A percentile compares a stretch with the other conserved stretches of the same genome.
phyloP scores from a whole-genome alignment of 2,113 vertebrate genomes.

The Mellivora capensis region DNA sequence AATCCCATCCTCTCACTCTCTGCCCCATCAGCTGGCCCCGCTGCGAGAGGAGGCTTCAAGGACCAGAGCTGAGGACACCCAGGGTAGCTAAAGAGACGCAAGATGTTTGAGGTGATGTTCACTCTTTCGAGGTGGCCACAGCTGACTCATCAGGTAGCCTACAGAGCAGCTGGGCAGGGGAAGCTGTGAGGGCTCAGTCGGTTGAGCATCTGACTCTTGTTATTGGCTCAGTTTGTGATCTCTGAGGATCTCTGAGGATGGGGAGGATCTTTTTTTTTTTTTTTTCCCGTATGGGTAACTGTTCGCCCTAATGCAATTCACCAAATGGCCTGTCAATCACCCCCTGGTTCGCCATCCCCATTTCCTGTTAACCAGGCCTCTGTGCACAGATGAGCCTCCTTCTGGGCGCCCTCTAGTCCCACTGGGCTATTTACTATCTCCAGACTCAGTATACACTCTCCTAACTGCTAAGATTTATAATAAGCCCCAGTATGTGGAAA shows the following conservation, averaged over 20 bases:
- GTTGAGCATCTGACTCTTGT: background rate
- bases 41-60: background rate
- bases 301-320: background rate
- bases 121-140: background rate
- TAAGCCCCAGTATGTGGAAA: background rate
- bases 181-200: background rate
- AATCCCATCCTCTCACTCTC: background rate
- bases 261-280: too few species aligned
- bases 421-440: background rate
- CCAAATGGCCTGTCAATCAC: background rate
- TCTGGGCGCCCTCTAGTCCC: background rate
- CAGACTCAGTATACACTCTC: background rate
- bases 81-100: background rate
- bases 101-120: background rate
- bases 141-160: background rate
- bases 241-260: too few species aligned
- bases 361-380: background rate
- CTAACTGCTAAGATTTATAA: background rate
- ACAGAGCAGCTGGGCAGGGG: background rate
- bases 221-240: background rate
- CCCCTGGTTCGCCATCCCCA: too few species aligned
- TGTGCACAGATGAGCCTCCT: background rate
- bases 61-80: background rate
- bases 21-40: background rate
- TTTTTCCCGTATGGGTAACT: background rate